A percentile compares a stretch with the other conserved stretches of the same genome.
These are phyloP conservation scores for Zosterops hypoxanthus DNA, from an alignment of 2,113 vertebrate species.

Conservation along the genomic window DNA sequence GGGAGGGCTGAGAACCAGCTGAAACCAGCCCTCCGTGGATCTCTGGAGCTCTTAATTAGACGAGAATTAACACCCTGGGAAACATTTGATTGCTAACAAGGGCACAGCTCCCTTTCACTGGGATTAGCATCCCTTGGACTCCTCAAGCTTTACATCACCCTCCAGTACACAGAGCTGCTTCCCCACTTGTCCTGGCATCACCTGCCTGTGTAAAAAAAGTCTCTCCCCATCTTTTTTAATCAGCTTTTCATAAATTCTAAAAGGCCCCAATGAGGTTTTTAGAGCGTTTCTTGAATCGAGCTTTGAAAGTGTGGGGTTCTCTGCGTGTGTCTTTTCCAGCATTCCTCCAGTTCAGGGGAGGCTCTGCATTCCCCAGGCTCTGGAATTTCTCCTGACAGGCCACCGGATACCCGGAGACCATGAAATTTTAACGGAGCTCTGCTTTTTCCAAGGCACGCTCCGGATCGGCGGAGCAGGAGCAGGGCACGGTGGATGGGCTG, in stretches of 20 bases:
- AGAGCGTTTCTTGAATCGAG: not conserved
- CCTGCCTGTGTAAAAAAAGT: not conserved
- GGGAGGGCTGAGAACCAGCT: not conserved
- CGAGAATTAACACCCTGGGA: constrained; percentile 21
- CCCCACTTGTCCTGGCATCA: not conserved
- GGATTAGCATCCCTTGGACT: not conserved
- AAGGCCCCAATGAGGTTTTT: not conserved
- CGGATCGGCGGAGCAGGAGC: not conserved
- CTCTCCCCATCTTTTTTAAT: not conserved
- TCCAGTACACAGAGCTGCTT: not conserved
- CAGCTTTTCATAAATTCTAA: not conserved
- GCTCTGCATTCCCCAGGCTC: not conserved
- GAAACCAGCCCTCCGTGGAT: not conserved
- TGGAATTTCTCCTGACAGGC: not conserved
- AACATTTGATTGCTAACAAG: not conserved
- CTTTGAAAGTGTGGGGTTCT: rapidly evolving
- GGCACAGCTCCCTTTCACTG: not conserved
- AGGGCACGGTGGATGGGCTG: not conserved
- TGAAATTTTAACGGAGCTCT: not conserved
- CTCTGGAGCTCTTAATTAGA: constrained; percentile 26
- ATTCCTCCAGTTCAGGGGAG: not conserved
- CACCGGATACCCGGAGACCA: not conserved
- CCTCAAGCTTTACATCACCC: not conserved
- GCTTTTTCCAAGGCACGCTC: not conserved
- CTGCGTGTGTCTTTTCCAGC: not conserved